These are phyloP conservation scores for Drosophila parthenogenetica DNA, from an alignment of 2,888 invertebrate genomes.

Conservation along the genomic window DNA sequence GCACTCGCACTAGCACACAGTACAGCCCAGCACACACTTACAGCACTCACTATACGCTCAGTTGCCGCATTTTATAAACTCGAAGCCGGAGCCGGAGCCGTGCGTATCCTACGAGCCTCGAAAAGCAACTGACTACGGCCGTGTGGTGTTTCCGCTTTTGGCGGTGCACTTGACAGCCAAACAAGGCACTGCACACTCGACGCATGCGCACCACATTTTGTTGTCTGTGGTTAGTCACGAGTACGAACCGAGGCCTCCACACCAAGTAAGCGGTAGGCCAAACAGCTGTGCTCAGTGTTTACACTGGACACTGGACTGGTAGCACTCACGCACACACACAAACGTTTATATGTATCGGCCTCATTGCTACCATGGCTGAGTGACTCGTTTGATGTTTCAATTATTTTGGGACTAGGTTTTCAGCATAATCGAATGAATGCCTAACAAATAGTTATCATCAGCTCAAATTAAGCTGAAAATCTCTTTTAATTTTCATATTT, in stretches of 20 bases:
- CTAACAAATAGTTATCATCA: conserved; percentile 21
- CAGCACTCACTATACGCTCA: conserved; percentile 39
- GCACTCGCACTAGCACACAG: conserved; percentile 47
- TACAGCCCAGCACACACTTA: conserved; percentile 48
- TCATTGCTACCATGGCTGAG: conserved; percentile 49
- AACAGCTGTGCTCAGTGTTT: conserved; percentile 73
- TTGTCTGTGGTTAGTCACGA: conserved; percentile 78
- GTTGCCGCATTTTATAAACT: conserved; percentile 49
- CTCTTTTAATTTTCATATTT: background rate
- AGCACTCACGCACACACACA: background rate
- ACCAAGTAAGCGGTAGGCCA: conserved; percentile 1
- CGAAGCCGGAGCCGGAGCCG: conserved; percentile 65
- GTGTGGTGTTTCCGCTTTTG: conserved; percentile 49
- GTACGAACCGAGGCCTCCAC: background rate
- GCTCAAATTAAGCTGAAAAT: background rate
- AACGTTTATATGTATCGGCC: conserved; percentile 8
- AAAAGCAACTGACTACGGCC: conserved; percentile 82
- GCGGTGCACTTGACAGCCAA: conserved; percentile 55
- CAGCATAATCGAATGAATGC: conserved; percentile 31
- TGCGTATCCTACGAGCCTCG: conserved; percentile 84
- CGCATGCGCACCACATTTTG: conserved; percentile 67
- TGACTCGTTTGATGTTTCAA: conserved; percentile 69
- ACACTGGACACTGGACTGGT: conserved; percentile 53
- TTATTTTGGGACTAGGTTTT: conserved; percentile 53
- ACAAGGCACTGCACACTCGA: conserved; percentile 41